Conservation (phyloP, 2,888 invertebrate genomes). For the Rotaria macrura region DNA sequence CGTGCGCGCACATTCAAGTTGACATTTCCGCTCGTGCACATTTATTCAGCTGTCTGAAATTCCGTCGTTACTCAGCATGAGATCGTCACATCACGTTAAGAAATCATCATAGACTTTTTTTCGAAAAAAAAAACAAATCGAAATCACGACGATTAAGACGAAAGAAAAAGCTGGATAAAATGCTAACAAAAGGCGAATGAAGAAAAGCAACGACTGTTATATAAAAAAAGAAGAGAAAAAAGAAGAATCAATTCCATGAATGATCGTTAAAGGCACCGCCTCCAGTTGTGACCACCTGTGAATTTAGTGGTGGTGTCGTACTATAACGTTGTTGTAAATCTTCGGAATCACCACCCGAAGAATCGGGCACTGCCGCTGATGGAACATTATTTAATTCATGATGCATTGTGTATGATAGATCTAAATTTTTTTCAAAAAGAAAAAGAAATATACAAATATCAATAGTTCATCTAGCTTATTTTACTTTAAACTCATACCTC, state of each 20-base stretch:
- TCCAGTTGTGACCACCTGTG: not conserved
- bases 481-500: not conserved
- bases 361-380: not conserved
- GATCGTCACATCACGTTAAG: constrained; percentile 7
- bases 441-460: not conserved
- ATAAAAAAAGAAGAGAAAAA: not conserved
- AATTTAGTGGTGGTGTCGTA: not conserved
- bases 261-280: not conserved
- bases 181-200: not conserved
- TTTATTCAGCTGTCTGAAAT: constrained; percentile 13
- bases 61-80: constrained; percentile 12
- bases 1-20: constrained; percentile 13
- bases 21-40: constrained; percentile 15
- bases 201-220: constrained; percentile 1
- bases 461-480: not conserved
- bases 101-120: not conserved
- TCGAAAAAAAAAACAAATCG: not conserved
- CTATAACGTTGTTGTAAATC: not conserved
- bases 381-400: not conserved
- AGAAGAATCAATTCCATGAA: not conserved
- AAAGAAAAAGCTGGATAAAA: not conserved
- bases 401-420: not conserved
- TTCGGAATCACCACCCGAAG: not conserved
- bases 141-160: not conserved
- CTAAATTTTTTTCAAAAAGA: not conserved